Base-by-base conservation (phyloP, 2,888 invertebrate genomes). In the Stictocephala bisonia region DNA sequence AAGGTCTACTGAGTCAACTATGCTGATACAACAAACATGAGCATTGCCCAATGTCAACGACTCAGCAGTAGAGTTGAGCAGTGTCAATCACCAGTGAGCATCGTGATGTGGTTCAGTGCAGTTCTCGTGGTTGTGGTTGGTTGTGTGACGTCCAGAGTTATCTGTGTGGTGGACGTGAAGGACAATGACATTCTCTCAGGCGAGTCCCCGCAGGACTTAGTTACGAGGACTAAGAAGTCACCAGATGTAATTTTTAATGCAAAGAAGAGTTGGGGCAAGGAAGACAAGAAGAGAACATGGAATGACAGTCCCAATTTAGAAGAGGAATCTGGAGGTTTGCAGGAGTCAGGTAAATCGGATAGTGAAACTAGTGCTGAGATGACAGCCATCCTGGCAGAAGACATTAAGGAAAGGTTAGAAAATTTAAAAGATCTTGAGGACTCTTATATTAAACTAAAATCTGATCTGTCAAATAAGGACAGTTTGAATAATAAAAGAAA, bases 101-200 rank as follows among this genome's bases (percentile, higher is more conserved):
- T 24, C 60, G 22, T 22, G 60, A 60, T 60, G 60, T 40, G 60
- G 60, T 22, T 22, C 18, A 60, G 18, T 11, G 18, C 15, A 15
- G 44, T n/a, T 13, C 40, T 40, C 9, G 35, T 60, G 41, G 20
- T 31, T 20, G 41, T 40, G 60, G 6, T n/a, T 4, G 22, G 40
- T 60, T 60, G 40, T 60, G 60, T 56, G 11, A 31, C 41, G 60
- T 9, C 41, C 1, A 15, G 41, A 24, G 60, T 40, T 1, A 9
- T 60, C 18, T 3, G 53, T 9, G 35, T 24, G 41, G 56, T 18
- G 13, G 53, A 29, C 18, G 24, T 70, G 15, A 41, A 51, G 53
- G 35, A 70, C 11, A 53, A 70, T 26, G 24, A 70, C 26, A 53
- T 70, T 15, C 53, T 40, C 13, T 56, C 70, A 35, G 60, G 41